These are phyloP conservation scores for Bryconaethiops microstoma DNA, from an alignment of 2,797 vertebrate genomes.

Conservation along the genomic window DNA sequence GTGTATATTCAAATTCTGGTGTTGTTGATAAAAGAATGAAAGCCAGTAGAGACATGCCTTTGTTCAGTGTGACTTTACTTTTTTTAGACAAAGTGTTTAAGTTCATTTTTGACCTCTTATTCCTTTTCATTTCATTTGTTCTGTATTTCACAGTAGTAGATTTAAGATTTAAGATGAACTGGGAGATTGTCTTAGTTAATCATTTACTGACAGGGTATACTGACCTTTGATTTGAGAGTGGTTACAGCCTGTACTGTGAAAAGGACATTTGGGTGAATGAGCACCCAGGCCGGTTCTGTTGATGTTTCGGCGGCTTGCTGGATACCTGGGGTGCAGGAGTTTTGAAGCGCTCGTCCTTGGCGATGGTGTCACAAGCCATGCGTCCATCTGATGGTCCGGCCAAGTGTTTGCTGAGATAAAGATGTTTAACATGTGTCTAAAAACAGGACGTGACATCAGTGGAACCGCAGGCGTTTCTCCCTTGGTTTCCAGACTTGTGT, in stretches of 20 bases:
- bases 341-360: neutral
- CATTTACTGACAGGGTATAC: constrained; percentile 33
- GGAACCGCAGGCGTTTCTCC: neutral
- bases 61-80: too few relatives aligned
- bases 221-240: constrained; percentile 11
- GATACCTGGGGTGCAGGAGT: too few relatives aligned
- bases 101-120: too few relatives aligned
- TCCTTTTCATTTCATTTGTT: too few relatives aligned
- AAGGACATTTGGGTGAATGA: neutral
- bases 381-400: constrained; percentile 18
- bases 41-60: too few relatives aligned
- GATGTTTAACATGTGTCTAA: constrained; percentile 21
- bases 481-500: constrained; percentile 25
- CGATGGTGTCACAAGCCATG: neutral
- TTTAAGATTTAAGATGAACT: too few relatives aligned
- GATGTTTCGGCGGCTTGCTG: neutral
- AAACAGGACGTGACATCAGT: constrained; percentile 37
- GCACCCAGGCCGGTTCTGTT: neutral
- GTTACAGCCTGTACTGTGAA: neutral
- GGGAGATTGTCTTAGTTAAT: constrained; percentile 38
- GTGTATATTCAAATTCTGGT: too few relatives aligned
- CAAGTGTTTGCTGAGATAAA: constrained; percentile 4
- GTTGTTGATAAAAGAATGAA: too few relatives aligned
- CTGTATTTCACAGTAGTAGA: too few relatives aligned
- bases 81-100: too few relatives aligned